Percentiles rank a stretch among this genome's conserved stretches.
Evolutionary conservation across 2,113 vertebrate species (phyloP).

Genomic region (Rhinolophus sinicus): DNA sequence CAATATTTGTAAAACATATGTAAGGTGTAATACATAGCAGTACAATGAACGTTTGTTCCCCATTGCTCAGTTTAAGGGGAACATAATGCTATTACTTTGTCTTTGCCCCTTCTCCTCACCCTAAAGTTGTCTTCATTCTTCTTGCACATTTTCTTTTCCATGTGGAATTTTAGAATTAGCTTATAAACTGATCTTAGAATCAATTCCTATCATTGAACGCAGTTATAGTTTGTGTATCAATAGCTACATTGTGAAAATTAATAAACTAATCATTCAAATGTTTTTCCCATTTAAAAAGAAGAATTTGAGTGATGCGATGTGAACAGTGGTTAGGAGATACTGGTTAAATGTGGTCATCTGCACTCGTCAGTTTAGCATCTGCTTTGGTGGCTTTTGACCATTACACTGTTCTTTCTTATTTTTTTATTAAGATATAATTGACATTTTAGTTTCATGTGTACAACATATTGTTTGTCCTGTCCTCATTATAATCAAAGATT

Average conservation of each 20-base stretch:
- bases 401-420: background rate
- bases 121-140: background rate
- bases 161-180: conserved; percentile 14
- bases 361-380: background rate
- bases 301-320: background rate
- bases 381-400: background rate
- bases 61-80: background rate
- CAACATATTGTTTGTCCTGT: background rate
- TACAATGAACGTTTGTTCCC: background rate
- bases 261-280: background rate
- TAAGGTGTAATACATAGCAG: background rate
- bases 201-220: background rate
- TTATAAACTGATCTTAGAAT: background rate
- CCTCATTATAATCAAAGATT: conserved; percentile 8
- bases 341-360: background rate
- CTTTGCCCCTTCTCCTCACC: background rate
- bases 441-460: background rate
- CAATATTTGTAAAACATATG: background rate
- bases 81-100: background rate
- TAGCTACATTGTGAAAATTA: background rate
- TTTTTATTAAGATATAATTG: background rate
- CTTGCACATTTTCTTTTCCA: background rate
- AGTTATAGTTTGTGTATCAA: background rate
- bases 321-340: background rate
- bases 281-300: background rate